phyloP scores from a whole-genome alignment of 2,113 vertebrate genomes.

The Otus sunia region DNA sequence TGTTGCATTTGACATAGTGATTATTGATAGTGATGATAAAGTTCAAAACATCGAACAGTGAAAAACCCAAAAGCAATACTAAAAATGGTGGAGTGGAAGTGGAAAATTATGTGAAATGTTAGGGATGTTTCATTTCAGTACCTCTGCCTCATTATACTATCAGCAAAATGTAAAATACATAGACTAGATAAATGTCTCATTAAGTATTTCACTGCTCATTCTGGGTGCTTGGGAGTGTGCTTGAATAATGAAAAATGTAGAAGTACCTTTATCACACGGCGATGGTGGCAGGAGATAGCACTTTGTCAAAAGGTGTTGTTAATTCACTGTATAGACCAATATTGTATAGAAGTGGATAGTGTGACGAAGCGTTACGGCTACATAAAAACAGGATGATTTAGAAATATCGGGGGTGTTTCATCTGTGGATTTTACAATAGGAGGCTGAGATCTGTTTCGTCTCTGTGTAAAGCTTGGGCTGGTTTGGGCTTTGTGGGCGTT shows the following conservation, averaged over 20 bases:
- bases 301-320: constrained; percentile 31
- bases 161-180: constrained; percentile 74
- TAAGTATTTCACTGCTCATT: constrained; percentile 71
- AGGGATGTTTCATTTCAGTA: constrained; percentile 67
- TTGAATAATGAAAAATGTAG: constrained; percentile 66
- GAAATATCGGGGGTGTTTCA: not conserved
- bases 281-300: not conserved
- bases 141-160: constrained; percentile 73
- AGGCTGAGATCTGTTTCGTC: not conserved
- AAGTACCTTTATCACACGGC: constrained; percentile 16
- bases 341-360: not conserved
- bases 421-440: accelerated
- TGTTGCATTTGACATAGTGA: not conserved
- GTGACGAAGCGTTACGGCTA: not conserved
- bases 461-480: not conserved
- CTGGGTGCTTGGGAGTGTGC: constrained; percentile 60
- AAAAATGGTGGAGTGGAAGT: constrained; percentile 60
- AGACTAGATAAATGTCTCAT: constrained; percentile 78
- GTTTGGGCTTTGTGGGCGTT: not conserved
- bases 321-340: not conserved
- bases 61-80: constrained; percentile 39
- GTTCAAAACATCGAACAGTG: constrained; percentile 64
- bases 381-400: not conserved
- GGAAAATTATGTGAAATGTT: constrained; percentile 69
- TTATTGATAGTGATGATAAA: constrained; percentile 65